Conservation (phyloP, 2,797 vertebrate genomes). For the Sebastes diaconus region DNA sequence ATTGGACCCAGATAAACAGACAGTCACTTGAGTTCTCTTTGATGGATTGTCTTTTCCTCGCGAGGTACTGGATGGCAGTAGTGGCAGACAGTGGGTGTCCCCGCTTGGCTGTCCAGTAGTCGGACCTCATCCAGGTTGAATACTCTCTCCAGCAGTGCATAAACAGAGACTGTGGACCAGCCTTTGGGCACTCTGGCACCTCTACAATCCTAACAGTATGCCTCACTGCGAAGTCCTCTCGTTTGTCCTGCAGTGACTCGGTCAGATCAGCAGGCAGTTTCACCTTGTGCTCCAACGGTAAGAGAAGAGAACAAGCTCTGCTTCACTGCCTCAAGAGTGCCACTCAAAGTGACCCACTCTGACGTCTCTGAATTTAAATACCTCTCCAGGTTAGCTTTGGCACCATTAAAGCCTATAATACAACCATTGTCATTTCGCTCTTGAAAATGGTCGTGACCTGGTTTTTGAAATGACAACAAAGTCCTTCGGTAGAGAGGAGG, state of each 20-base stretch:
- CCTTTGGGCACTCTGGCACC: constrained; percentile 27
- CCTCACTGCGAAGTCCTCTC: constrained; percentile 14
- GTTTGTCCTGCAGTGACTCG: constrained; percentile 23
- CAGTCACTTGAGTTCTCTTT: neutral
- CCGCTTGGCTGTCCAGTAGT: constrained; percentile 11
- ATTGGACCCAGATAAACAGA: neutral
- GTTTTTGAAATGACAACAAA: constrained; percentile 27
- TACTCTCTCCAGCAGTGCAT: constrained; percentile 5
- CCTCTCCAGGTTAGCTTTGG: constrained; percentile 2
- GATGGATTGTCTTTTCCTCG: constrained; percentile 4
- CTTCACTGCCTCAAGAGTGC: neutral
- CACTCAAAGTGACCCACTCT: neutral
- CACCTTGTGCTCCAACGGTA: constrained; percentile 26
- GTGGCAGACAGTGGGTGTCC: neutral
- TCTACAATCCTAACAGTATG: constrained; percentile 29
- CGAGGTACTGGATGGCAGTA: neutral
- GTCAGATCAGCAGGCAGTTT: constrained; percentile 3
- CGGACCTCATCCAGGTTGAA: constrained; percentile 36
- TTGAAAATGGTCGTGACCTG: constrained; percentile 20
- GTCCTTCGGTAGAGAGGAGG: neutral
- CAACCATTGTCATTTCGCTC: constrained; percentile 7
- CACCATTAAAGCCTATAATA: neutral
- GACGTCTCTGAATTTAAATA: constrained; percentile 25
- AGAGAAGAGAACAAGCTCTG: neutral
- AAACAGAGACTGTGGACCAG: constrained; percentile 27